Evolutionary conservation across 1,140 invertebrate species (phyloP).

Genomic region (Gryllus bimaculatus): DNA sequence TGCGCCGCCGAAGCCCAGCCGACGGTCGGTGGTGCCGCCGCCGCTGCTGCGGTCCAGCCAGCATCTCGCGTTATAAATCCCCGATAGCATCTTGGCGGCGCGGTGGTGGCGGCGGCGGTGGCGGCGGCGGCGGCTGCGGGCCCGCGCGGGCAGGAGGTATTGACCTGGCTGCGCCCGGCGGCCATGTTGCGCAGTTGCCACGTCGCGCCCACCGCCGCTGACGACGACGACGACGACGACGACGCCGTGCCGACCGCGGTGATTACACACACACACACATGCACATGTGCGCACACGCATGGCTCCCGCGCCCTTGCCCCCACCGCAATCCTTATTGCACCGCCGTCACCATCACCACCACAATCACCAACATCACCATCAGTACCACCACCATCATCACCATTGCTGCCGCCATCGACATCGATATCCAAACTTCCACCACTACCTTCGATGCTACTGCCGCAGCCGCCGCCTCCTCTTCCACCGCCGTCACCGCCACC

Average conservation of each 20-base stretch:
- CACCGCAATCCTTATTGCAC: too few species aligned
- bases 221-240: neutral
- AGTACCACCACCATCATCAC: too few species aligned
- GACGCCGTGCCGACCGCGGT: neutral
- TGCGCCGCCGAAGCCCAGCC: neutral
- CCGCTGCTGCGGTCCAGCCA: neutral
- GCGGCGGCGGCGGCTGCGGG: too few species aligned
- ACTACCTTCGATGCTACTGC: too few species aligned
- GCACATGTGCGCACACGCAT: neutral
- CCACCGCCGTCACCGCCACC: too few species aligned
- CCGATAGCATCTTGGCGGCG: neutral
- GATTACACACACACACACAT: neutral
- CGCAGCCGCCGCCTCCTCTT: too few species aligned
- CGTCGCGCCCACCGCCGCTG: neutral
- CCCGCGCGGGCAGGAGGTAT: constrained; percentile 1
- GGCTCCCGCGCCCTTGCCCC: neutral
- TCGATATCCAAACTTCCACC: too few species aligned
- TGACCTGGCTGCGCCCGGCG: neutral
- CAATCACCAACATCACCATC: too few species aligned
- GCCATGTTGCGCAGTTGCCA: neutral
- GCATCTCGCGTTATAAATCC: neutral
- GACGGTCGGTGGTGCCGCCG: neutral
- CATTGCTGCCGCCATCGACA: too few species aligned
- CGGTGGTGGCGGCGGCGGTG: too few species aligned
- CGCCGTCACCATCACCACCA: too few species aligned